phyloP scores from a whole-genome alignment of 92 coral and sea anemone genomes.

The Anthopleura xanthogrammica region DNA sequence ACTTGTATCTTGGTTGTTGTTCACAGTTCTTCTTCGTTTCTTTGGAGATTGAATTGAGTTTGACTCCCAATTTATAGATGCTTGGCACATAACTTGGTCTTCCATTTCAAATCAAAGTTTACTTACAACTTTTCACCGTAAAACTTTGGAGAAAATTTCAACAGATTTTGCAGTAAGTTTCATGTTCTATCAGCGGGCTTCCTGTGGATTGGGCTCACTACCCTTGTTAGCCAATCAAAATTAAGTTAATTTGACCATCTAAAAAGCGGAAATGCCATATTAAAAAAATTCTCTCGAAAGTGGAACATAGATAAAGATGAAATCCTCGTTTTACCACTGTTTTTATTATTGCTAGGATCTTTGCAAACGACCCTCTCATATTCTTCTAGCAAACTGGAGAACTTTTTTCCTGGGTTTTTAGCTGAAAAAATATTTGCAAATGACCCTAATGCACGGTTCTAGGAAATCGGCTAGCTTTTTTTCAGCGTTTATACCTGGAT shows the following conservation, averaged over 20 bases:
- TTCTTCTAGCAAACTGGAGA: too few relatives aligned
- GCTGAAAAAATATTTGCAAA: too few relatives aligned
- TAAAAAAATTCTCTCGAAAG: too few relatives aligned
- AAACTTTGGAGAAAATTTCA: not conserved
- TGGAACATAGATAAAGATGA: too few relatives aligned
- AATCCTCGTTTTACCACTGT: too few relatives aligned
- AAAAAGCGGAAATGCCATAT: not conserved
- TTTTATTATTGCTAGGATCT: too few relatives aligned
- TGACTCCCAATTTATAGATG: not conserved
- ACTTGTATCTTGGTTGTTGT: not conserved
- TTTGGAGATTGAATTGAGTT: not conserved
- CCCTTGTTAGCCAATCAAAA: not conserved
- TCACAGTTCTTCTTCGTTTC: constrained; percentile 7
- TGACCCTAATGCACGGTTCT: too few relatives aligned
- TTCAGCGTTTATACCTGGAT: too few relatives aligned
- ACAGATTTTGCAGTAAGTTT: not conserved
- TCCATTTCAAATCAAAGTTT: not conserved
- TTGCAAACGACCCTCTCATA: too few relatives aligned
- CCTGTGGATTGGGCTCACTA: not conserved
- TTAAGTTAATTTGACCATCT: not conserved
- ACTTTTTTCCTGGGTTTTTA: too few relatives aligned
- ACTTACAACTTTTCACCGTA: not conserved
- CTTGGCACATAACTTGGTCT: constrained; percentile 1
- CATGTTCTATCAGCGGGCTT: too few relatives aligned
- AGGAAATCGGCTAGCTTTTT: too few relatives aligned